Conservation (phyloP, 2,888 invertebrate species). For the Leptopterna dolabrata region DNA sequence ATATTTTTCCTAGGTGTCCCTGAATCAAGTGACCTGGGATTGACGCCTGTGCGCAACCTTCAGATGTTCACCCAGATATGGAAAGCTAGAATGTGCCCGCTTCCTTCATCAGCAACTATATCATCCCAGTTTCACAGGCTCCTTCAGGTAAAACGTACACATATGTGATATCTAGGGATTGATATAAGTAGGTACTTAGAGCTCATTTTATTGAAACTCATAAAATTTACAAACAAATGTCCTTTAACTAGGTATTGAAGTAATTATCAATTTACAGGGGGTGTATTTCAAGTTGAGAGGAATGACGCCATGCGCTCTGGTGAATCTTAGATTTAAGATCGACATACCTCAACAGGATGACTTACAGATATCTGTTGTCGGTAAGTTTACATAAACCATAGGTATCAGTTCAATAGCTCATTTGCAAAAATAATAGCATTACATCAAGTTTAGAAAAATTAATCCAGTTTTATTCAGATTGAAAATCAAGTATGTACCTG, state of each 20-base stretch:
- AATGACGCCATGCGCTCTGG: constrained; percentile 88
- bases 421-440: neutral
- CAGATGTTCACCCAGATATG: constrained; percentile 91
- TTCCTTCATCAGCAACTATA: constrained; percentile 69
- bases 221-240: neutral
- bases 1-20: constrained; percentile 78
- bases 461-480: too few species aligned
- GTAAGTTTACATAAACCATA: constrained; percentile 66
- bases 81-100: constrained; percentile 73
- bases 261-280: constrained; percentile 71
- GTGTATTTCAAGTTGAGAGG: constrained; percentile 90
- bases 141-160: constrained; percentile 69
- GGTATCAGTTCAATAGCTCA: neutral
- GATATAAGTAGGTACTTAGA: neutral
- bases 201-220: neutral
- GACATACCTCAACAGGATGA: constrained; percentile 88
- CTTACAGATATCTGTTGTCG: constrained; percentile 72
- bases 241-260: too few species aligned
- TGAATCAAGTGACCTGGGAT: constrained; percentile 74
- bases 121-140: constrained; percentile 70
- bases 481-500: too few species aligned
- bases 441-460: too few species aligned
- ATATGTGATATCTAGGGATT: neutral
- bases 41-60: constrained; percentile 71
- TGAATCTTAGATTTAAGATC: constrained; percentile 82